Conservation (phyloP, 2,113 vertebrate species). For the Alligator mississippiensis region DNA sequence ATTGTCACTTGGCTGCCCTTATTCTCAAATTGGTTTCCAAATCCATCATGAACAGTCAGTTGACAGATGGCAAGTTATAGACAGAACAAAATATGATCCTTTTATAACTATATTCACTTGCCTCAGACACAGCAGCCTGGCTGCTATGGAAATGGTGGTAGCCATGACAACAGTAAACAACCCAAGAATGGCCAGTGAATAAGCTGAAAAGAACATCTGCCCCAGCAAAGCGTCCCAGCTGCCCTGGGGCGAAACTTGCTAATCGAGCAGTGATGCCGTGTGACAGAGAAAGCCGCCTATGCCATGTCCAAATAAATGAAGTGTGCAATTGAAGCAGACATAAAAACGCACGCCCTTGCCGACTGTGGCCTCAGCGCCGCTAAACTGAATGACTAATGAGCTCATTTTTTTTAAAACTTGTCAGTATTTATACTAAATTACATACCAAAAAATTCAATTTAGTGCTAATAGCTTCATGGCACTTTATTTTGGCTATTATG, state of each 20-base stretch:
- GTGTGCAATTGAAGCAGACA: conserved; percentile 81
- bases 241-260: conserved; percentile 78
- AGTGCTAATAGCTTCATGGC: conserved; percentile 70
- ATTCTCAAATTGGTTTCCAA: conserved; percentile 74
- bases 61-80: conserved; percentile 85
- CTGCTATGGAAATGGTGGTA: conserved; percentile 85
- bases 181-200: conserved; percentile 79
- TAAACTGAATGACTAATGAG: conserved; percentile 75
- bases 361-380: conserved; percentile 71
- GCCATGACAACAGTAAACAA: conserved; percentile 87
- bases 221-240: conserved; percentile 79
- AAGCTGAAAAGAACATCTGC: conserved; percentile 88
- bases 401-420: conserved; percentile 31
- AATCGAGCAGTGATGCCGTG: conserved; percentile 64
- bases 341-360: conserved; percentile 73
- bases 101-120: conserved; percentile 85
- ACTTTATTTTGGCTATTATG: conserved; percentile 74
- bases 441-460: conserved; percentile 75
- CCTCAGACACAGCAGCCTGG: conserved; percentile 78
- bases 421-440: conserved; percentile 77
- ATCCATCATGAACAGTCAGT: conserved; percentile 71
- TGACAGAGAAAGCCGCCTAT: conserved; percentile 78
- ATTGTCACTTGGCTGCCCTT: conserved; percentile 61
- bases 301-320: conserved; percentile 79
- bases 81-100: conserved; percentile 85